Evolutionary conservation across 2,888 invertebrate genomes (phyloP).

Genomic region (Rhingia rostrata): DNA sequence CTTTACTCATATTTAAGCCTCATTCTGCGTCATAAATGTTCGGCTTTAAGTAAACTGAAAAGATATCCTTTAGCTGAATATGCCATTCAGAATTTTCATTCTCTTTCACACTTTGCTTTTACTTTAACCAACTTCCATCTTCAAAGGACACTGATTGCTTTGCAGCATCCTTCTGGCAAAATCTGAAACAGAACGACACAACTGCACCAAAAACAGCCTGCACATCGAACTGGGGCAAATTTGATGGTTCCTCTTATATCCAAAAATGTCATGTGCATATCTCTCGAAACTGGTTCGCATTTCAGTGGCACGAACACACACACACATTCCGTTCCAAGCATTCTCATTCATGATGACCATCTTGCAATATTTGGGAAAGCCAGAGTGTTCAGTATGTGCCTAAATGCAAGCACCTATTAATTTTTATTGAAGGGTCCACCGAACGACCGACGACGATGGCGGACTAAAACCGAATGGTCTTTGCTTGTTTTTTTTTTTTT

Average conservation of each 20-base stretch:
- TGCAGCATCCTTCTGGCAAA: too few relatives aligned
- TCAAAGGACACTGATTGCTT: too few relatives aligned
- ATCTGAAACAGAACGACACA: too few relatives aligned
- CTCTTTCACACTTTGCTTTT: too few relatives aligned
- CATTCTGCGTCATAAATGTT: too few relatives aligned
- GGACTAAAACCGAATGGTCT: constrained; percentile 9
- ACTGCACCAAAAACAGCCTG: neutral
- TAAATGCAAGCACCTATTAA: constrained; percentile 60
- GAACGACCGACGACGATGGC: neutral
- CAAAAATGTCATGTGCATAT: constrained; percentile 23
- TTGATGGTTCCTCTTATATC: constrained; percentile 20
- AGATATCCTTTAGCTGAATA: too few relatives aligned
- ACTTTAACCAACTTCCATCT: too few relatives aligned
- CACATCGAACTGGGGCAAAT: constrained; percentile 25
- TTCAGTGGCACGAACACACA: neutral
- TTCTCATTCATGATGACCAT: constrained; percentile 37
- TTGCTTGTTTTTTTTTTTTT: constrained; percentile 1
- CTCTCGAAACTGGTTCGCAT: neutral
- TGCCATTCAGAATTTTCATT: too few relatives aligned
- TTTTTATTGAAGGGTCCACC: constrained; percentile 61
- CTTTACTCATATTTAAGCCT: too few relatives aligned
- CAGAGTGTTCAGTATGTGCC: constrained; percentile 29
- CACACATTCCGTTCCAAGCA: constrained; percentile 15
- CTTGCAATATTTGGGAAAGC: constrained; percentile 25
- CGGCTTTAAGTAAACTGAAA: too few relatives aligned